A percentile compares a stretch with the other conserved stretches of the same genome.
These are phyloP conservation scores for Hypanus sabinus DNA, from an alignment of 2,113 vertebrate species.

Conservation along the genomic window DNA sequence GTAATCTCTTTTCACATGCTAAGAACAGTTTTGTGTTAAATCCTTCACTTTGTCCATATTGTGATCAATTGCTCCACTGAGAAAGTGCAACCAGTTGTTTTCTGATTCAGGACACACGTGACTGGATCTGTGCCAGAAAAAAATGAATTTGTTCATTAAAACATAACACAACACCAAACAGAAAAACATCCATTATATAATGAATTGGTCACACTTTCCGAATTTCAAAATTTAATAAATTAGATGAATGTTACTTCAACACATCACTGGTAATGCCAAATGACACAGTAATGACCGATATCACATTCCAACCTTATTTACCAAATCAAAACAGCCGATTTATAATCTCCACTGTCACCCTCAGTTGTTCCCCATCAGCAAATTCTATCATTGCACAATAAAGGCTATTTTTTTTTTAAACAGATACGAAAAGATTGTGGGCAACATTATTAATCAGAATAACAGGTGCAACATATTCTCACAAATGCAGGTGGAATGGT, in stretches of 20 bases:
- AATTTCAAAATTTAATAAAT: background rate
- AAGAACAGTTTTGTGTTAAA: constrained; percentile 56
- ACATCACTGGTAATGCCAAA: no score
- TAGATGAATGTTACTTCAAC: no score
- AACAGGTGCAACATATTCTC: background rate
- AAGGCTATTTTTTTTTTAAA: background rate
- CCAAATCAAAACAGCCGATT: no score
- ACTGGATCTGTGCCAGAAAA: constrained; percentile 62
- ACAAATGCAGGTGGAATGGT: no score
- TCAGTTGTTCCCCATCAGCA: background rate
- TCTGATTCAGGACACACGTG: constrained; percentile 76
- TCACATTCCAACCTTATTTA: no score
- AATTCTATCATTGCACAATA: background rate
- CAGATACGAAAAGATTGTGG: background rate
- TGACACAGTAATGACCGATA: no score
- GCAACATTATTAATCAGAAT: background rate
- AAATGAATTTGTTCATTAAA: constrained; percentile 27
- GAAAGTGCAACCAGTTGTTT: constrained; percentile 78
- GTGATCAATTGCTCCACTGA: constrained; percentile 69
- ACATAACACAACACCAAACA: constrained; percentile 5
- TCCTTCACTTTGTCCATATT: constrained; percentile 78
- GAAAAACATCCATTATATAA: constrained; percentile 18
- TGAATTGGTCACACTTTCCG: no score
- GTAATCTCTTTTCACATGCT: constrained; percentile 38
- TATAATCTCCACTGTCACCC: no score